Conservation (phyloP, 1,140 invertebrate genomes). For the Drosophila auraria region DNA sequence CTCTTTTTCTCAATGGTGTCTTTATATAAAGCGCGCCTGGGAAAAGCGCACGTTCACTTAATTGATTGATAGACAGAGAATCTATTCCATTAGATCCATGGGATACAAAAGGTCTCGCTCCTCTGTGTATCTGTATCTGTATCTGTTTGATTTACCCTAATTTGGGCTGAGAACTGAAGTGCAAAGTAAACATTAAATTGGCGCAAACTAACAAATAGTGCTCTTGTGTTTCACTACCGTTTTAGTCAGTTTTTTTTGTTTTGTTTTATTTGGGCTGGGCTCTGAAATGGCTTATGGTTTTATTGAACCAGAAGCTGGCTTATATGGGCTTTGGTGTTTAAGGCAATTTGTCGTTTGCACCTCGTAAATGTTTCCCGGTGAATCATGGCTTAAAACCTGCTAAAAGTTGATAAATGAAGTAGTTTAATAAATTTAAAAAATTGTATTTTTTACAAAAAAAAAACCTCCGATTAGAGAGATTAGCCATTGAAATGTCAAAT, state of each 20-base stretch:
- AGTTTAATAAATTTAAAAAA: too few relatives aligned
- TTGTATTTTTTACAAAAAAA: too few relatives aligned
- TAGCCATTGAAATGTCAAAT: too few relatives aligned
- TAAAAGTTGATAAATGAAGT: not conserved
- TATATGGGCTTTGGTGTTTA: conserved; percentile 33
- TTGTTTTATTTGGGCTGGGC: conserved; percentile 42
- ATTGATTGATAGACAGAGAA: conserved; percentile 65
- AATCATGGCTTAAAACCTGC: conserved; percentile 1
- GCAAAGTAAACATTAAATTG: conserved; percentile 83
- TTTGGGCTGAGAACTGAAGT: conserved; percentile 57
- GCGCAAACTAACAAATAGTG: conserved; percentile 77
- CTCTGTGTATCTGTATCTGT: conserved; percentile 21
- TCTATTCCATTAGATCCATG: conserved; percentile 36
- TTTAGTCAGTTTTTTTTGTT: conserved; percentile 20
- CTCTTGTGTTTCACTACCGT: conserved; percentile 29
- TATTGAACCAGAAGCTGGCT: conserved; percentile 23
- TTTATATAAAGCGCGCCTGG: conserved; percentile 77
- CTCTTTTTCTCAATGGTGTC: conserved; percentile 33
- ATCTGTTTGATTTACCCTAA: conserved; percentile 70
- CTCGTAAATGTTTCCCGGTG: conserved; percentile 51
- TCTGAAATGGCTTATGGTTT: not conserved
- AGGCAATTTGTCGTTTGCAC: conserved; percentile 66
- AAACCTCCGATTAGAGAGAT: too few relatives aligned
- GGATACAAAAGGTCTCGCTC: conserved; percentile 54
- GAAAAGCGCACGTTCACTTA: conserved; percentile 70